Evolutionary conservation across 2,888 invertebrate genomes (phyloP).

Genomic region (Aspidapion aeneum): DNA sequence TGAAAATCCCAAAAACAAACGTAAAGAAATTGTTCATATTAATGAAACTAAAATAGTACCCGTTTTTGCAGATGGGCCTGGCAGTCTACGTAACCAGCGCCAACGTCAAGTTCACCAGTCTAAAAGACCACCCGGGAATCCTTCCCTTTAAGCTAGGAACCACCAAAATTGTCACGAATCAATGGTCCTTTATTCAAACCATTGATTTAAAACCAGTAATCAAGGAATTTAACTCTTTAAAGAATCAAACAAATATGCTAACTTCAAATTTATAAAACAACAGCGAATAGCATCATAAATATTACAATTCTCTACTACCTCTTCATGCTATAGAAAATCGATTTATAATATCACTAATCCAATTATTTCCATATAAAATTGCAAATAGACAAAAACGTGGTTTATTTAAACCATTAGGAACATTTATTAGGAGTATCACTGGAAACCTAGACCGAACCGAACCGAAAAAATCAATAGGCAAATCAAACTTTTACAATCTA

Average conservation of each 20-base stretch:
- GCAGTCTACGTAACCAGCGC: neutral
- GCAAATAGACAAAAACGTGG: too few species aligned
- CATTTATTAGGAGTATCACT: too few species aligned
- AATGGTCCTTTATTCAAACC: too few species aligned
- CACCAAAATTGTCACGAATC: neutral
- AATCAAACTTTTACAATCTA: neutral
- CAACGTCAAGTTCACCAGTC: neutral
- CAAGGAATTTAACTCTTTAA: too few species aligned
- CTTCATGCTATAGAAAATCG: neutral
- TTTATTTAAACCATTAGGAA: too few species aligned
- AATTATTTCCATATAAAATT: neutral
- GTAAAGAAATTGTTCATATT: slow-evolving; percentile 8
- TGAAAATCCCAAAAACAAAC: slow-evolving; percentile 8
- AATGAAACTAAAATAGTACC: slow-evolving; percentile 11
- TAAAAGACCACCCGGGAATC: neutral
- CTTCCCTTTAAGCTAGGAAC: neutral
- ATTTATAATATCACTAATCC: neutral
- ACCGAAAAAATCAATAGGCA: too few species aligned
- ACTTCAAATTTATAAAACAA: neutral
- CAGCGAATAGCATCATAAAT: neutral
- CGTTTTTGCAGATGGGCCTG: neutral
- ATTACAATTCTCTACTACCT: neutral
- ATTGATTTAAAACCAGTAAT: too few species aligned
- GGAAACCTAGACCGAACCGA: too few species aligned
- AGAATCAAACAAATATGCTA: too few species aligned